Base-by-base conservation (phyloP, 2,888 invertebrate genomes). In the Tinea pellionella region DNA sequence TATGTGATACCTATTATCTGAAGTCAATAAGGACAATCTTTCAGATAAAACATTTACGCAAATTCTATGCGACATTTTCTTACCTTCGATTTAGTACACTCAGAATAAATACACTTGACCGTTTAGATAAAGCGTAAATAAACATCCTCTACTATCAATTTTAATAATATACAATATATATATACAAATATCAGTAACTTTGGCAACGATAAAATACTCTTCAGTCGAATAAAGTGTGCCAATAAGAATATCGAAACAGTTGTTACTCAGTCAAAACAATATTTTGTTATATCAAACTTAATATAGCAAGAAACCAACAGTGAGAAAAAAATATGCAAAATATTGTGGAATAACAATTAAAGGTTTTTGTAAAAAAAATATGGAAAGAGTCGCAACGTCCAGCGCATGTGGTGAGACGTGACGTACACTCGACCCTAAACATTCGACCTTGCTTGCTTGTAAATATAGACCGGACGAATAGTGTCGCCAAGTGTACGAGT, bases 391-490 rank as follows among this genome's bases (percentile, higher is more conserved):
- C 37, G n/a, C n/a, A 2, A 37, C 37, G 37, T 47, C 13, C 13
- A 47, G 47, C 47, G 47, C 16, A 47, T 37, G 47, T 47, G 57
- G 16, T 32, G 3, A 57, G 30, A 6, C 57, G 55, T 57, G 57
- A 57, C 57, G 57, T 32, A 32, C 7, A 13, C 16, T 11, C 57
- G 30, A 30, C 57, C 57, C 57, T 57, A 32, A 57, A 16, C 24
- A n/a, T 1, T 9, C 72, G 82, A 75, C 85, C 85, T 84, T 82
- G 83, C 69, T 67, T 69, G 47, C 73, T 72, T 57, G 43, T 74
- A 85, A 78, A 81, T 82, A 82, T 80, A 79, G 75, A 69, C 68
- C 47, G 47, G 47, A 15, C 47, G 47, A 41, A 29, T 12, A 18
- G 55, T 16, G 55, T 79, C 80, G 80, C 83, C 80, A 83, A 77